Base-by-base conservation (phyloP, 2,888 invertebrate genomes). In the Ennomos fuscantarius region DNA sequence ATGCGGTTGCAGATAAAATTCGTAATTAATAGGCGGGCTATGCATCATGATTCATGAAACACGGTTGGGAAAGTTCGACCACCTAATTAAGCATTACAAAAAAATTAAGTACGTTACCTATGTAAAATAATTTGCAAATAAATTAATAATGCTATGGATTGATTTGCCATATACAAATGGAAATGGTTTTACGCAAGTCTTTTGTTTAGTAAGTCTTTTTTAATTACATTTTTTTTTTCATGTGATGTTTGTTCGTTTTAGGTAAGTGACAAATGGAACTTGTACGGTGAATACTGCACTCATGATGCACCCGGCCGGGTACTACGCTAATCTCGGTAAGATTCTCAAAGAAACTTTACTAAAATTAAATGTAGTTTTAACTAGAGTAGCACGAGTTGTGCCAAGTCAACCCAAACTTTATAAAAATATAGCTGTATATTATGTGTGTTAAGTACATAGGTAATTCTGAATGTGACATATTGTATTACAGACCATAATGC, bases 271-370 rank as follows among this genome's bases (percentile, higher is more conserved):
- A 84, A 88, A 92, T 91, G 92, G 92, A 81, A 82, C 69, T 77
- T 80, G 83, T 69, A 49, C 86, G 86, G 88, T 91, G 89, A 90
- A 87, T 79, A 74, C 70, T 79, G 72, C 76, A 73, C 79, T 73
- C 79, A 87, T 82, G 84, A 91, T 92, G 91, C 92, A 92, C 81
- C 92, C 92, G 70, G 89, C 91, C 63, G 92, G 92, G 75, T 92
- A 91, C 89, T 92, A 92, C 89, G 92, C 92, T 62, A 92, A 92
- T 72, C 86, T 92, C 62, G 92, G 92, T 92, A 90, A 91, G 91
- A 77, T 63, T 62, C n/a, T 35, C n/a, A 13, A n/a, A 31, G 1
- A 32, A 42, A 42, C 1, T 9, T 10, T 32, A 13, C 11, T 42
- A 32, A 41, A 41, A 5, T 41, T 40, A 1, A 24, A 41, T 41